Conservation (phyloP, 2,797 vertebrate genomes). For the Gambusia yucatana region DNA sequence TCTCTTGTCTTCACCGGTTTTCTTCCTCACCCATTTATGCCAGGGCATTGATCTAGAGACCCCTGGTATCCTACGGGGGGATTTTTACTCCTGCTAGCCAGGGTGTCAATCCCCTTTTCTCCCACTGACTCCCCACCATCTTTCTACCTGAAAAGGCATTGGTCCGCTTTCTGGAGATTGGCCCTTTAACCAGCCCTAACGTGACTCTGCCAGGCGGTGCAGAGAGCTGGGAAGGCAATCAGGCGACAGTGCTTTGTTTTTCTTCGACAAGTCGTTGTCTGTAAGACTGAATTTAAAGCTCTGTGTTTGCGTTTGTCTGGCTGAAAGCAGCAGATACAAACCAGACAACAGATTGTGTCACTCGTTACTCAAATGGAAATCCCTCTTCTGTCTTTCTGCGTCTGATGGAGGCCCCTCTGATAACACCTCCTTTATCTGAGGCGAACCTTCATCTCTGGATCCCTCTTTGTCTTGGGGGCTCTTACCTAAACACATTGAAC, state of each 20-base stretch:
- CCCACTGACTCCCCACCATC: slow-evolving; percentile 15
- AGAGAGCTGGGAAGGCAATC: background rate
- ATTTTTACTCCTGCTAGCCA: slow-evolving; percentile 31
- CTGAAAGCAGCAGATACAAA: slow-evolving; percentile 57
- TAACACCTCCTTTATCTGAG: background rate
- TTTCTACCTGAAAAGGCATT: slow-evolving; percentile 41
- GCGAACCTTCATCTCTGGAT: background rate
- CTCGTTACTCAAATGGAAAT: slow-evolving; percentile 52
- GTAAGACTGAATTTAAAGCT: slow-evolving; percentile 28
- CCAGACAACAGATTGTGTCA: slow-evolving; percentile 43
- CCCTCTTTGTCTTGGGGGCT: background rate
- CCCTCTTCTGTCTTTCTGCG: slow-evolving; percentile 19
- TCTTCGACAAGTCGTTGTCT: slow-evolving; percentile 30
- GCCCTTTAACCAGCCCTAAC: slow-evolving; percentile 26
- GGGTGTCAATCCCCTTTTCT: slow-evolving; percentile 6
- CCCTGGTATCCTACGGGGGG: slow-evolving; percentile 13
- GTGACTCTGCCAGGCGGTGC: slow-evolving; percentile 5
- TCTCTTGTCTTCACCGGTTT: slow-evolving; percentile 11
- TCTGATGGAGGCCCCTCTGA: background rate
- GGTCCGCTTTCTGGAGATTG: slow-evolving; percentile 43
- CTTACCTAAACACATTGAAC: background rate
- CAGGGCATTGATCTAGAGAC: slow-evolving; percentile 46
- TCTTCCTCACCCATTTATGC: slow-evolving; percentile 38
- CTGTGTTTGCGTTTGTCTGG: background rate
- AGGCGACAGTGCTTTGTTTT: slow-evolving; percentile 37